A percentile compares a stretch with the other conserved stretches of the same genome.
Conservation (phyloP, 2,797 vertebrate genomes). For the Myioborus miniatus region DNA sequence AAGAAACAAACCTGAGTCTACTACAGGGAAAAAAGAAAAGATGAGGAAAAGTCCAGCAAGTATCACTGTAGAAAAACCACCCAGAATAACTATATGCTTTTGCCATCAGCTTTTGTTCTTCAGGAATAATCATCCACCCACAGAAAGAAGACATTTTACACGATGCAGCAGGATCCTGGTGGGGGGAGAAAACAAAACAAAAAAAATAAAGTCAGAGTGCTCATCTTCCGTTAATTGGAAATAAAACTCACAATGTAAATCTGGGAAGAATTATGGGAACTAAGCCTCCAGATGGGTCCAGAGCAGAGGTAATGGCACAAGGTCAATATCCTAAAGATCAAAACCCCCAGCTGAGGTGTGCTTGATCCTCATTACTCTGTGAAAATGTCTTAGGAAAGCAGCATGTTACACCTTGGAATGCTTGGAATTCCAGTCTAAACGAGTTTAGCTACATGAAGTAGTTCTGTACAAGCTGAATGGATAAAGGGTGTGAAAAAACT, state of each 20-base stretch:
- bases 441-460: neutral
- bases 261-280: neutral
- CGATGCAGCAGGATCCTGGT: conserved; percentile 10
- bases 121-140: conserved; percentile 56
- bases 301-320: neutral
- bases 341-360: neutral
- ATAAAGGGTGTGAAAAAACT: neutral
- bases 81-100: conserved; percentile 44
- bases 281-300: neutral
- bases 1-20: conserved; percentile 12
- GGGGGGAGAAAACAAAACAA: neutral
- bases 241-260: neutral
- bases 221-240: neutral
- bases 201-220: neutral
- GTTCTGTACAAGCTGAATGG: neutral
- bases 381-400: neutral
- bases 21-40: conserved; percentile 43
- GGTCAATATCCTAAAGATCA: neutral
- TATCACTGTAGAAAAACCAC: conserved; percentile 52
- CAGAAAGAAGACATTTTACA: conserved; percentile 24
- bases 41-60: conserved; percentile 34
- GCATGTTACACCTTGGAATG: neutral
- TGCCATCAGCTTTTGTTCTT: conserved; percentile 69
- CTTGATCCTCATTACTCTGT: neutral
- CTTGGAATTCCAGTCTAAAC: neutral